Percentiles rank a stretch among this genome's conserved stretches.
Conservation (phyloP, 2,888 invertebrate species). For the Trichopria drosophilae region DNA sequence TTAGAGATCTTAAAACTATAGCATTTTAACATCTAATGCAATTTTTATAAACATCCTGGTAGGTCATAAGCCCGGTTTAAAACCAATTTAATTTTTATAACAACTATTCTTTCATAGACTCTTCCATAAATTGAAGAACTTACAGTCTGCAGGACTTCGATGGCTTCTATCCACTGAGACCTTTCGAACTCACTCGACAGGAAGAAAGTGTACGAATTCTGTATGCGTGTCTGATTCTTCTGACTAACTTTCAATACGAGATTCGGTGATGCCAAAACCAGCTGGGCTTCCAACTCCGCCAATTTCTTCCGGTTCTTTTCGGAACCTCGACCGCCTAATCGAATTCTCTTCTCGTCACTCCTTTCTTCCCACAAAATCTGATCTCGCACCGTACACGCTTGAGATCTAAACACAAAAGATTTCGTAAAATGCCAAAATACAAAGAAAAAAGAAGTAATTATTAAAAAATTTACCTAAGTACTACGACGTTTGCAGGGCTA, state of each 20-base stretch:
- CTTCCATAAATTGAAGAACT: no score
- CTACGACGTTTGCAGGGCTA: conserved; percentile 80
- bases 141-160: conserved; percentile 77
- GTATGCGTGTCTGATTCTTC: conserved; percentile 69
- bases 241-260: conserved; percentile 81
- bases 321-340: conserved; percentile 65
- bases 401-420: conserved; percentile 62
- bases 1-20: no score
- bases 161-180: conserved; percentile 91
- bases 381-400: conserved; percentile 84
- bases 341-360: conserved; percentile 64
- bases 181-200: conserved; percentile 92
- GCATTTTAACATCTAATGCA: no score
- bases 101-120: no score
- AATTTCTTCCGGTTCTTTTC: conserved; percentile 90
- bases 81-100: no score
- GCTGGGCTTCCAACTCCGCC: conserved; percentile 85
- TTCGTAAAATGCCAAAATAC: conserved; percentile 1
- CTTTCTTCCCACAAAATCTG: conserved; percentile 80
- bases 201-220: conserved; percentile 73
- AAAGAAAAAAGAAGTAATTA: conserved; percentile 2
- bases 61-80: no score
- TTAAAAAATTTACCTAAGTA: conserved; percentile 62
- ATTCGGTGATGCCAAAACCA: conserved; percentile 89
- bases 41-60: no score